These are phyloP conservation scores for Candoia aspera DNA, from an alignment of 2,113 vertebrate genomes.

Conservation along the genomic window DNA sequence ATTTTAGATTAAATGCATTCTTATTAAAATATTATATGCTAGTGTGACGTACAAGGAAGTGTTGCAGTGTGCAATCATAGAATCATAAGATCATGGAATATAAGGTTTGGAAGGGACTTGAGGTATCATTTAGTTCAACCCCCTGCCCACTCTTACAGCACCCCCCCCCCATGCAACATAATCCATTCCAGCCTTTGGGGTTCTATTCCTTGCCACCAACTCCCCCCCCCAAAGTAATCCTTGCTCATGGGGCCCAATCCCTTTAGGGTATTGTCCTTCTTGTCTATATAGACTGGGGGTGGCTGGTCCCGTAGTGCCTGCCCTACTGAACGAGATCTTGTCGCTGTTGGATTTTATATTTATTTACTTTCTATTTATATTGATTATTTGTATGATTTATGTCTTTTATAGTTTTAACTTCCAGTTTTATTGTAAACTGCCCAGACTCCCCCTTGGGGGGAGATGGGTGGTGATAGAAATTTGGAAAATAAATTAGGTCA, in stretches of 20 bases:
- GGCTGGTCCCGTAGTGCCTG: no score
- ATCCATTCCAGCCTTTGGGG: background rate
- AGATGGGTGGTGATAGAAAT: no score
- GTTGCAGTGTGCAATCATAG: background rate
- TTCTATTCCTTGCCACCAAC: background rate
- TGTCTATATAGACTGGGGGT: background rate
- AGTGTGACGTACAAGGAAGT: background rate
- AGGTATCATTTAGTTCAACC: background rate
- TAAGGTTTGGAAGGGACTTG: background rate
- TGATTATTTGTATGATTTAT: no score
- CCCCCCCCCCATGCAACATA: background rate
- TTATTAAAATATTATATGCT: background rate
- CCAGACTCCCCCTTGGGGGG: no score
- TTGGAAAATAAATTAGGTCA: no score
- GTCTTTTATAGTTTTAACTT: no score
- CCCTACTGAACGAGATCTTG: no score
- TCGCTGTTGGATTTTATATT: no score
- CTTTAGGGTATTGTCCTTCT: background rate
- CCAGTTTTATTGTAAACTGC: no score
- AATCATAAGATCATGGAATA: background rate
- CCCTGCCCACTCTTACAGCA: background rate
- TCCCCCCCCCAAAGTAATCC: background rate
- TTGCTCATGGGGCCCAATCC: background rate
- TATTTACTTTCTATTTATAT: no score
- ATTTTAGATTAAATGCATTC: background rate